Evolutionary conservation across 2,113 vertebrate species (phyloP), one percentile per base, ranked within the genome.

Genomic region (Thalassoma bifasciatum): DNA sequence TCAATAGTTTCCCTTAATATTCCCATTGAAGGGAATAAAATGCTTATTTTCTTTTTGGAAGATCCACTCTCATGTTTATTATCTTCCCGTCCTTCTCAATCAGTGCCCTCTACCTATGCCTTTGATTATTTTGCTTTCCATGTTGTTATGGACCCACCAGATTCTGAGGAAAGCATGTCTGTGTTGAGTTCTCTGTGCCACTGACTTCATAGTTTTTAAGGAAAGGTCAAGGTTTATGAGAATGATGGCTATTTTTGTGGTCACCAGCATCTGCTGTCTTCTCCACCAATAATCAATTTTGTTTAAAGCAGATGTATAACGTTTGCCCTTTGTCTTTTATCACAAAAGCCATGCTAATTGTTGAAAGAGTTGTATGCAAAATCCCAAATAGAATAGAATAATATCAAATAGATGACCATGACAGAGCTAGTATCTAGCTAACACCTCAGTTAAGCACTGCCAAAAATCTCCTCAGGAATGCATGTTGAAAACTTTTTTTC

Each of bases 61-160:
- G 52, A 63, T 62, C 47, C 30, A 67, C 46, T 71, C 30, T n/a
- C 34, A 22, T 75, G 53, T 64, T 69, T 82, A 66, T 81, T 74
- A 67, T 85, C 47, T 54, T 37, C 17, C 1, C 61, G 42, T 62
- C 56, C 63, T 37, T 67, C 47, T 79, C 66, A 66, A 10, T 75
- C 65, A 66, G 10, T 47, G 13, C 10, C 19, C 76, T 62, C 38
- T 46, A 57, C 36, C 65, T 74, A 19, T 62, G 30, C 24, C 69
- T 49, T 54, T 68, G 70, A 60, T 76, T 69, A 61, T 81, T 84
- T 81, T 69, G 34, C 56, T 79, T 77, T 82, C 62, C 56, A 14
- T 69, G 30, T 63, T 64, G 16, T 73, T 37, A 66, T 56, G 47
- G 51, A 79, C 53, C 53, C 62, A 75, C 6, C 60, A 13, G 53